Evolutionary conservation across 2,797 vertebrate species (phyloP).

Genomic region (Hylomyscus alleni): DNA sequence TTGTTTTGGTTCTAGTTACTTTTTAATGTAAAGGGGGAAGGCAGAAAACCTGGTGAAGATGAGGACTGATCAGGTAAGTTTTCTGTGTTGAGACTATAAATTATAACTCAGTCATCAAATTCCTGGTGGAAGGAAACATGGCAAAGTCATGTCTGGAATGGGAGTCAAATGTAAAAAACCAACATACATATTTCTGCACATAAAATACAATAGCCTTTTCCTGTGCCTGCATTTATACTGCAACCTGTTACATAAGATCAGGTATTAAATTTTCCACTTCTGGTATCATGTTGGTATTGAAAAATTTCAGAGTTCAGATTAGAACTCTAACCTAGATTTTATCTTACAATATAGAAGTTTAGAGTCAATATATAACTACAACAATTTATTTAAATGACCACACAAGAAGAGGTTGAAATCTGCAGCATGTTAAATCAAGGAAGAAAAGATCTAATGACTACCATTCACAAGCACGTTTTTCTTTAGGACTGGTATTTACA

Average conservation of each 20-base stretch:
- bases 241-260: not conserved
- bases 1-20: not conserved
- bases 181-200: not conserved
- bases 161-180: not conserved
- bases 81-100: not conserved
- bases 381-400: not conserved
- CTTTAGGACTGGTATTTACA: not conserved
- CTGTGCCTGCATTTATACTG: not conserved
- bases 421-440: not conserved
- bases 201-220: not conserved
- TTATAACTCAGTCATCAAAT: slow-evolving; percentile 4
- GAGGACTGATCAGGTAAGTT: not conserved
- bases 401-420: accelerated
- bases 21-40: slow-evolving; percentile 35
- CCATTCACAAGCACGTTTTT: not conserved
- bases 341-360: not conserved
- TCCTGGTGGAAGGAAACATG: not conserved
- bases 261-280: not conserved
- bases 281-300: not conserved
- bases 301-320: not conserved
- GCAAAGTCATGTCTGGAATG: not conserved
- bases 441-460: slow-evolving; percentile 20
- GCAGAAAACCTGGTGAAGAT: not conserved
- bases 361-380: not conserved
- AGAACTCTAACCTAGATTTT: not conserved